Base-by-base conservation (phyloP, 2,797 vertebrate genomes). In the Lithobates pipiens region DNA sequence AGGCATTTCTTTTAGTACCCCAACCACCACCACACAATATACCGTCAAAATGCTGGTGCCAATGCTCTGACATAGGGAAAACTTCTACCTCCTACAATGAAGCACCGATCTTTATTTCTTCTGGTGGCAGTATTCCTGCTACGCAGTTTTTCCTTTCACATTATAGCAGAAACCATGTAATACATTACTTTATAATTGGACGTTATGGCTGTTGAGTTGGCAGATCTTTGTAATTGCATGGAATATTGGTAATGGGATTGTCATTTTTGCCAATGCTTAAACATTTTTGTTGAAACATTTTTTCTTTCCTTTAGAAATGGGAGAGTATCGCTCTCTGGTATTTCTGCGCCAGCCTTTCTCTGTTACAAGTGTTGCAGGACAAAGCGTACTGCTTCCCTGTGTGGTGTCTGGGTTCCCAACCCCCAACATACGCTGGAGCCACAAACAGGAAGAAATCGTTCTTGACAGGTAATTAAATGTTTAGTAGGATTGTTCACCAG, bases 371-470 rank as follows among this genome's bases (percentile, higher is more conserved):
- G 90, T 93, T 18, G 65, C 89, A 11, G 97, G 97, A 5, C 92
- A 95, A 88, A 94, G 84, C 0, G 94, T 92, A 0, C 77, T 98
- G 82, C 91, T 99, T 54, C 95, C 97, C 0, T 99, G 98, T 10
- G 93, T 96, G 13, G 94, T 93, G 0, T 69, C 88, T 0, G 96
- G 95, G 3, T 93, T 90, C 90, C 97, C 97, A 4, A 10, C 85
- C 0, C 96, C 96, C 0, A 84, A 83, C 1, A 23, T 97, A 70
- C 91, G 90, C 5, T 99, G 98, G 98, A 95, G 91, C 88, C 90
- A 93, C 69, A 96, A 95, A 39, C 95, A 95, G 82, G 94, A 96
- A 36, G 86, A 88, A 7, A 90, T 95, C 10, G 65, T 88, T 80
- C 88, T 83, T 0, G 92, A 92, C 34, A 90, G 91, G 95, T 95